Evolutionary conservation across 2,888 invertebrate genomes (phyloP), one percentile per base, ranked within the genome.

Genomic region (Eulithis prunata): DNA sequence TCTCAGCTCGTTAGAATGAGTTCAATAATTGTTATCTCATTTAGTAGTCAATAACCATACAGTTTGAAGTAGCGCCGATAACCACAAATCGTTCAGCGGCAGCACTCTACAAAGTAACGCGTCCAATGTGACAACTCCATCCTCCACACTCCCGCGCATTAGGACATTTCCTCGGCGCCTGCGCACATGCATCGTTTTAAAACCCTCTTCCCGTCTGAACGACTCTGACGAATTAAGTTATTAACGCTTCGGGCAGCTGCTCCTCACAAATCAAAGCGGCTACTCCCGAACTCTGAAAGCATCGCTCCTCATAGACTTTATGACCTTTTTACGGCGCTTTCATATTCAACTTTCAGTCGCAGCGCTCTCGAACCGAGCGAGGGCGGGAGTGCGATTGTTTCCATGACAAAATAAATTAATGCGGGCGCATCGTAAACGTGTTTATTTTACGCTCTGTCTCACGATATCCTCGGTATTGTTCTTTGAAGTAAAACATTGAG

Each of bases 181-280:
- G 85, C 79, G 76, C 86, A 87, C 85, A 85, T 87, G 85, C 79
- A 80, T 71, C 75, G 74, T 81, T 87, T 83, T 83, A 86, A 90
- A 88, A 81, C 87, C 85, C 86, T 87, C 89, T 88, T 90, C 87
- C 87, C 89, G 86, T 86, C 78, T 82, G 82, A 81, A 82, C 84
- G 82, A 84, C 90, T 89, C 89, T 91, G 90, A 93, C 91, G 92
- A 92, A 93, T 93, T 92, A 92, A 92, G 91, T 90, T 92, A 92
- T 93, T 92, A 93, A 91, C 90, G 90, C 87, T 86, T 78, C 78
- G 76, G 85, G 83, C 91, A 93, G 93, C 93, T 93, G 93, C 84
- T 88, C 79, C 76, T 86, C 87, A 92, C 93, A 93, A 92, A 93
- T 93, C 92, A 93, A 92, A 91, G 90, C 82, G 85, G 77, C 84